A percentile compares a stretch with the other conserved stretches of the same genome.
These are phyloP conservation scores for Boloria euphrosyne DNA, from an alignment of 2,888 invertebrate genomes.

Conservation along the genomic window DNA sequence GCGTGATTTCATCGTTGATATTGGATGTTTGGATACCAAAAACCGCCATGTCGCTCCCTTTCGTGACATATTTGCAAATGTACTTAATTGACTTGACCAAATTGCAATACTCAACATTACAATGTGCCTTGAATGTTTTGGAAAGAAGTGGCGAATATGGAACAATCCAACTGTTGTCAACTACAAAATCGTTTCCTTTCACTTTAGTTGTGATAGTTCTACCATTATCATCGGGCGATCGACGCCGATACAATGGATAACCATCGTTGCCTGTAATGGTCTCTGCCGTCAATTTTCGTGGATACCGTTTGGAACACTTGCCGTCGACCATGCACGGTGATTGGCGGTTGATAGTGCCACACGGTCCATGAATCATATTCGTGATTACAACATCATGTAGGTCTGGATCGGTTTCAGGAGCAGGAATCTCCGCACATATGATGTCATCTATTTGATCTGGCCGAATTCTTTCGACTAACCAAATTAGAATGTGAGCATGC, in stretches of 20 bases:
- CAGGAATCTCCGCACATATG: neutral
- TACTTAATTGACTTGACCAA: too few relatives aligned
- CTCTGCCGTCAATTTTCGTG: conserved; percentile 44
- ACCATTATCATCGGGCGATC: neutral
- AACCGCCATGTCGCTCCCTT: too few relatives aligned
- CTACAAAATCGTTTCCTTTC: neutral
- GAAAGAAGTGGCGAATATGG: neutral
- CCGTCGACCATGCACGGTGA: conserved; percentile 43
- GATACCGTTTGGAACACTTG: conserved; percentile 54
- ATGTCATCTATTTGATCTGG: neutral
- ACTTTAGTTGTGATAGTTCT: neutral
- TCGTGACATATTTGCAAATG: too few relatives aligned
- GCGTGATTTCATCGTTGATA: neutral
- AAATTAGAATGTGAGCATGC: conserved; percentile 20
- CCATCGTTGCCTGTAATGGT: conserved; percentile 45
- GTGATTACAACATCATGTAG: conserved; percentile 6
- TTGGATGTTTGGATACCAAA: too few relatives aligned
- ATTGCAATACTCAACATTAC: neutral
- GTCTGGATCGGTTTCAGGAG: conserved; percentile 6
- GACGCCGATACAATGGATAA: conserved; percentile 36
- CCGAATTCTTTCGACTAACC: conserved; percentile 8
- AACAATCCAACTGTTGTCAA: neutral
- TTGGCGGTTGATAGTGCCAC: conserved; percentile 39
- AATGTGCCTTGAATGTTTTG: neutral
- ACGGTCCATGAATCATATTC: neutral